Percentiles rank a stretch among this genome's conserved stretches.
Evolutionary conservation across 37 sponge, comb jelly and placozoan genomes (phyloP).

Genomic region (Agelas oroides): DNA sequence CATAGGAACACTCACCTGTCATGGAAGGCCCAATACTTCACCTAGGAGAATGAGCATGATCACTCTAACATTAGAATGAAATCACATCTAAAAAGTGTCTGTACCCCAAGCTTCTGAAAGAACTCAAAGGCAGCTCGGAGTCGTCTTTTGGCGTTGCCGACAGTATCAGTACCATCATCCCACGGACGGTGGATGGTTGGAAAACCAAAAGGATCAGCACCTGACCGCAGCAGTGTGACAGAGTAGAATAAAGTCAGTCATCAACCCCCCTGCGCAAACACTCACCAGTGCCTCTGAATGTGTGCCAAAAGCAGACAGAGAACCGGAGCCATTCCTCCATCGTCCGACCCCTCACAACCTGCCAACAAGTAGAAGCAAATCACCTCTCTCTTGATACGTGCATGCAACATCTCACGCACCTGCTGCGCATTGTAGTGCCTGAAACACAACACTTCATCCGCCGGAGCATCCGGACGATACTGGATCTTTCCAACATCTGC

Average conservation of each 20-base stretch:
- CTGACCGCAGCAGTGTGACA: neutral
- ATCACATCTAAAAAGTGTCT: too few relatives aligned
- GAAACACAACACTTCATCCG: conserved; percentile 54
- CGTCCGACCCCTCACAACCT: conserved; percentile 58
- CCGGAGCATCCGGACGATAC: conserved; percentile 55
- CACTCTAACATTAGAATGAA: too few relatives aligned
- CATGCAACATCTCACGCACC: neutral
- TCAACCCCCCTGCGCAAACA: neutral
- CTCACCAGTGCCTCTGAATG: conserved; percentile 80
- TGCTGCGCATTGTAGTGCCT: conserved; percentile 68
- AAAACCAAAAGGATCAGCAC: conserved; percentile 81
- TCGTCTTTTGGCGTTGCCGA: conserved; percentile 70
- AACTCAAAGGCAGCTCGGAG: conserved; percentile 76
- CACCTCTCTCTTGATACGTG: neutral
- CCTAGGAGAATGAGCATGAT: conserved; percentile 6
- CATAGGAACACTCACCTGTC: conserved; percentile 47
- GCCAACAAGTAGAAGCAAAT: neutral
- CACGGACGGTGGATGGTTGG: conserved; percentile 70
- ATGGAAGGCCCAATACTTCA: conserved; percentile 77
- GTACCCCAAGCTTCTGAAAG: conserved; percentile 65
- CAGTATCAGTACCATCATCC: conserved; percentile 67
- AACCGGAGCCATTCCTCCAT: conserved; percentile 83
- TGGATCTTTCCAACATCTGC: conserved; percentile 47
- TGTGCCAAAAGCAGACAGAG: conserved; percentile 86
- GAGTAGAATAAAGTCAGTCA: neutral